Evolutionary conservation across 2,888 invertebrate species (phyloP).

Genomic region (Cantharis lateralis): DNA sequence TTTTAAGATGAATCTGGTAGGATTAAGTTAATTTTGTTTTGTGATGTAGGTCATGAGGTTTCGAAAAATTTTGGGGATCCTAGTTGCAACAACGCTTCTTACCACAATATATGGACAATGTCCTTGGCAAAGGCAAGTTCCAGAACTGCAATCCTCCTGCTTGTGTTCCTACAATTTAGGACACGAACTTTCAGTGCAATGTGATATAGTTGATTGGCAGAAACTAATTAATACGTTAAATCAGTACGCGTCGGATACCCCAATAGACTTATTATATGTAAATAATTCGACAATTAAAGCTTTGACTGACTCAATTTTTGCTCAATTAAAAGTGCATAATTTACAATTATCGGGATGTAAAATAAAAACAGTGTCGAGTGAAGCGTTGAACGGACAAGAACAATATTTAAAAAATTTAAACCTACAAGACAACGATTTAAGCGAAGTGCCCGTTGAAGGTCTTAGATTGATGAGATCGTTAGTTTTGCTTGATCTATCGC

Average conservation of each 20-base stretch:
- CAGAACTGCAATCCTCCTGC: conserved; percentile 80
- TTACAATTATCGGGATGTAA: conserved; percentile 84
- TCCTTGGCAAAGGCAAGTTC: conserved; percentile 80
- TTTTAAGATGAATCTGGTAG: neutral
- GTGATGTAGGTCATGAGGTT: conserved; percentile 51
- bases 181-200: conserved; percentile 85
- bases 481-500: conserved; percentile 81
- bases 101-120: conserved; percentile 66
- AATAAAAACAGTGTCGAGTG: conserved; percentile 70
- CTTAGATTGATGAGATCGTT: conserved; percentile 71
- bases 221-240: conserved; percentile 75
- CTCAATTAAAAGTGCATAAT: conserved; percentile 75
- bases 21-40: conserved; percentile 15
- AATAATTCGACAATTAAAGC: conserved; percentile 82
- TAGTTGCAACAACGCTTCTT: conserved; percentile 40
- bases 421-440: conserved; percentile 80
- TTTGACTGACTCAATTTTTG: conserved; percentile 70
- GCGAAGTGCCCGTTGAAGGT: conserved; percentile 76
- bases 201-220: conserved; percentile 84
- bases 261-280: conserved; percentile 83
- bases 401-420: conserved; percentile 79
- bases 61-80: conserved; percentile 40
- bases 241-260: conserved; percentile 67
- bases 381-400: conserved; percentile 85
- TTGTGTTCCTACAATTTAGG: conserved; percentile 87